phyloP scores from a whole-genome alignment of 2,888 invertebrate species.

The Eremobia ochroleuca region DNA sequence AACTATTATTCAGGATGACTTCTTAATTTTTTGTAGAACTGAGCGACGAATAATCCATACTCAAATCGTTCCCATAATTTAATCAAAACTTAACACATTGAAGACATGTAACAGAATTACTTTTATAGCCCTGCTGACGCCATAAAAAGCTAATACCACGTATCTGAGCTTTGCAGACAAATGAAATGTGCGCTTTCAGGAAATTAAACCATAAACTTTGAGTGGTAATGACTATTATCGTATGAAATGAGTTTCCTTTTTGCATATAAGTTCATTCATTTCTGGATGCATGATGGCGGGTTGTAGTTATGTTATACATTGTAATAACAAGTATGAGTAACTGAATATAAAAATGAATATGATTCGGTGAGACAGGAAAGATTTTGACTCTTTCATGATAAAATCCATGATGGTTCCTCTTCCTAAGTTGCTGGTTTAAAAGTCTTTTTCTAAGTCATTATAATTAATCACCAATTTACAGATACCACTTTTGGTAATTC shows the following conservation, averaged over 20 bases:
- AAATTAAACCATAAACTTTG: slow-evolving; percentile 88
- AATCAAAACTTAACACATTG: slow-evolving; percentile 80
- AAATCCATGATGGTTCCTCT: not conserved
- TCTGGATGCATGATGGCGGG: slow-evolving; percentile 34
- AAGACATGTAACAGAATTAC: slow-evolving; percentile 77
- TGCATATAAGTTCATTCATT: slow-evolving; percentile 68
- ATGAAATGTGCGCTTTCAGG: slow-evolving; percentile 85
- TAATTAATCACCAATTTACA: not conserved
- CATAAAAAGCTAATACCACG: slow-evolving; percentile 82
- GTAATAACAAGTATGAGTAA: slow-evolving; percentile 16
- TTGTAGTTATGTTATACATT: slow-evolving; percentile 36
- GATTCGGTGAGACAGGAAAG: not conserved
- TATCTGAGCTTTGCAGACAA: slow-evolving; percentile 76
- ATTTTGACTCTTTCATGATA: not conserved
- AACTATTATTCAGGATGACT: not conserved
- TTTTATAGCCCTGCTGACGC: slow-evolving; percentile 73
- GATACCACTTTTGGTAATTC: not conserved
- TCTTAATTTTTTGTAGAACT: not conserved
- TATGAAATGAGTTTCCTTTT: slow-evolving; percentile 73
- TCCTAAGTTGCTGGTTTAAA: too few species aligned
- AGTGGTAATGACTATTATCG: slow-evolving; percentile 80
- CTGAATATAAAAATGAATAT: slow-evolving; percentile 17
- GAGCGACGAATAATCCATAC: not conserved
- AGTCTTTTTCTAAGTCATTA: too few species aligned
- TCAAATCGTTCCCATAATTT: slow-evolving; percentile 68